Base-by-base conservation (phyloP, 1,140 invertebrate species). In the Apis laboriosa region DNA sequence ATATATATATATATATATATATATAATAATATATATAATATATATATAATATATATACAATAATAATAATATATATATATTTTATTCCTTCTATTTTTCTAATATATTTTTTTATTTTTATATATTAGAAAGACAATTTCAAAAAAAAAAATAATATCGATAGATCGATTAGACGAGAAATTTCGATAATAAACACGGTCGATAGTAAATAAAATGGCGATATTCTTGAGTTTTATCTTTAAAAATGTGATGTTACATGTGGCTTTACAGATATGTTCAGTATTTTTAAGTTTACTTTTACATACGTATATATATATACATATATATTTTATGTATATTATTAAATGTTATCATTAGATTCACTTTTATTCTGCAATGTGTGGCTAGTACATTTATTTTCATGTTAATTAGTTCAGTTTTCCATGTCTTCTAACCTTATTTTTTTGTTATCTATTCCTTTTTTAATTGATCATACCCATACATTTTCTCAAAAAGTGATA, bases 191-290 rank as follows among this genome's bases (percentile, higher is more conserved):
- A 19, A 19, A 90, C 84, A 90, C 84, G 86, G 66, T 72, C 72
- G 77, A 78, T 81, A 84, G 78, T 75, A 84, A 88, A 90, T 90
- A 89, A 88, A 88, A 87, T 88, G 84, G 84, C 83, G 83, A 85
- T 88, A 89, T 86, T 77, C 63, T 85, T 84, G 85, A 73, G 64
- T 58, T 61, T 79, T 84, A 82, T 49, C 63, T 85, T 89, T 85
- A 88, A 87, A 90, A 88, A 90, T 84, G 86, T 90, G 86, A 90
- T 89, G 91, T 89, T 92, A 92, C 88, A 87, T 90, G 24, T 24
- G 87, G 84, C 88, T 89, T 91, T 92, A 90, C 87, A 92, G 92
- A 93, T 93, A 92, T 93, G 92, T 92, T 88, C 90, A 86, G 89
- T 90, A 90, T 84, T 84, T 89, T 74, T 89, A 85, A 88, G 89